Conservation (phyloP, 1,140 invertebrate species). For the Panagrolaimus sp. region DNA sequence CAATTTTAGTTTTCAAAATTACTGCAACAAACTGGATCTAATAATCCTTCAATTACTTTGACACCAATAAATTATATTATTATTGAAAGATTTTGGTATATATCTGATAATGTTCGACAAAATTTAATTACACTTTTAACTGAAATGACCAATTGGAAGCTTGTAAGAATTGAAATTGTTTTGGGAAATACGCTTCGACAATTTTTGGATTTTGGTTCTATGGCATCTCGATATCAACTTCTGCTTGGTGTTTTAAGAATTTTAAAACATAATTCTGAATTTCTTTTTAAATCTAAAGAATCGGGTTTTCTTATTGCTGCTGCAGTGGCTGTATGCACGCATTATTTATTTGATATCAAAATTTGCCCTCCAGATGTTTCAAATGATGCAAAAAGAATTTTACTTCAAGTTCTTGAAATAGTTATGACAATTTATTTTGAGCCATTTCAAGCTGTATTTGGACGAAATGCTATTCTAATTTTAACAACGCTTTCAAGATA, state of each 20-base stretch:
- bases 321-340: not conserved
- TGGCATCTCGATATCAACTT: not conserved
- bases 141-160: not conserved
- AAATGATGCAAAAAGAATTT: not conserved
- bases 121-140: not conserved
- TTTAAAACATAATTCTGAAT: not conserved
- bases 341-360: constrained; percentile 5
- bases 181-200: not conserved
- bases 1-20: constrained; percentile 12
- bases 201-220: not conserved
- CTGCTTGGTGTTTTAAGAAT: not conserved
- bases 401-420: constrained; percentile 1
- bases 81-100: not conserved
- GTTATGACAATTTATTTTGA: not conserved
- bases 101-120: not conserved
- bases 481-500: not conserved
- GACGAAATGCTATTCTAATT: not conserved
- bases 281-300: not conserved
- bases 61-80: constrained; percentile 3
- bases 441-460: not conserved
- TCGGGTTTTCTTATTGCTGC: not conserved
- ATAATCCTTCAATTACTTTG: not conserved
- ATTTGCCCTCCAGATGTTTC: not conserved
- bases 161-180: not conserved
- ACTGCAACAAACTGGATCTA: not conserved